Base-by-base conservation (phyloP, 2,888 invertebrate species). In the Timema cristinae region DNA sequence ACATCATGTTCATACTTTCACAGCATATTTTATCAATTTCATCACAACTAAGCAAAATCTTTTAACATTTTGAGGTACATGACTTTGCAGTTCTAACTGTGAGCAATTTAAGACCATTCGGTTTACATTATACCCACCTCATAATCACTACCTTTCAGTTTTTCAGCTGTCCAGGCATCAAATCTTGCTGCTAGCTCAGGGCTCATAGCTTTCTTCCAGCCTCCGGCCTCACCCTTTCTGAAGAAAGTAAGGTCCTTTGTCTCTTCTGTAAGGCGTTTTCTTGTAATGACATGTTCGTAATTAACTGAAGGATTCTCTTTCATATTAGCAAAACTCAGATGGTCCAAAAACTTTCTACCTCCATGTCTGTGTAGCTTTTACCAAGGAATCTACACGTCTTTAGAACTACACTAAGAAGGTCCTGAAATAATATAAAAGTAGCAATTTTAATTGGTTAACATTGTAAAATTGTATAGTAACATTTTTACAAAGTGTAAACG, bases 291-390 rank as follows among this genome's bases (percentile, higher is more conserved):
- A 47, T 76, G 75, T 66, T 80, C 80, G 67, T 79, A 78, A 73
- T 87, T 87, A n/a, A 84, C 83, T 54, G 81, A 81, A 11, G 83
- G 81, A 78, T 87, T 87, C 7, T 80, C 77, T 76, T 84, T 85
- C 86, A 87, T 87, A 68, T 79, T 81, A 15, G 81, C 78, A 79
- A 87, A 87, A 72, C 82, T 82, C 75, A 86, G 83, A 77, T 85
- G 85, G 4, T 82, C 77, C 2, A 78, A 79, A 87, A 80, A 2
- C 74, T 75, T 7, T 78, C 74, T 13, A 85, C 77, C 75, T 85
- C 79, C 15, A 80, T 79, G 7, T 81, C 80, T 2, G 79, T 78
- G 50, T 82, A 77, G 75, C 71, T 66, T 71, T 81, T 80, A 5
- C 80, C 81, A 68, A 85, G 77, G 76, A 86, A 86, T 2, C 77